A percentile compares a stretch with the other conserved stretches of the same genome.
Conservation (phyloP, 2,888 invertebrate species). For the Drosophila aldrichi region DNA sequence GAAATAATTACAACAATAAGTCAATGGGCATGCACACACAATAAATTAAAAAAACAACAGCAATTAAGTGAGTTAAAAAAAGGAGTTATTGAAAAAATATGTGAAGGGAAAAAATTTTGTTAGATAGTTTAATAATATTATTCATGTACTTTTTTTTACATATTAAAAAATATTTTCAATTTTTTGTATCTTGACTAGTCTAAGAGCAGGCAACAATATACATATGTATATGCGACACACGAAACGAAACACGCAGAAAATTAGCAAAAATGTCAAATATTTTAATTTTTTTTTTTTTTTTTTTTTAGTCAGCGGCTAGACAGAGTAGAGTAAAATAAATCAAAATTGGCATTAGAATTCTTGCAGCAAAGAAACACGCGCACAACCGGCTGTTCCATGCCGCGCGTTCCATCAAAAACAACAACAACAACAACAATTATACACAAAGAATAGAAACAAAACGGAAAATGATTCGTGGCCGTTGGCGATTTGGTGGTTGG, state of each 20-base stretch:
- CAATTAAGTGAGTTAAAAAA: slow-evolving; percentile 16
- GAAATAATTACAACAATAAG: slow-evolving; percentile 71
- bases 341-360: slow-evolving; percentile 6
- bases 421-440: slow-evolving; percentile 5
- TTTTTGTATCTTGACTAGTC: slow-evolving; percentile 54
- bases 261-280: slow-evolving; percentile 23
- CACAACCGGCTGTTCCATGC: slow-evolving; percentile 26
- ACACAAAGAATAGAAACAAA: slow-evolving; percentile 2
- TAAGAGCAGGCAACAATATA: slow-evolving; percentile 59
- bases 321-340: slow-evolving; percentile 2
- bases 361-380: slow-evolving; percentile 27
- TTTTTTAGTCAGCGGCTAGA: slow-evolving; percentile 17
- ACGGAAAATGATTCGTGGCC: slow-evolving; percentile 22
- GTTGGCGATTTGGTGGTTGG: slow-evolving; percentile 60
- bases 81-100: slow-evolving; percentile 42
- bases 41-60: slow-evolving; percentile 18
- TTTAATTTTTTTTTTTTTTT: neutral
- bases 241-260: slow-evolving; percentile 32
- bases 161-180: neutral
- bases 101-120: slow-evolving; percentile 16
- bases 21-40: slow-evolving; percentile 64
- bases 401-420: slow-evolving; percentile 13
- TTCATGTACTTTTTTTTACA: slow-evolving; percentile 21
- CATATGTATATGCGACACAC: slow-evolving; percentile 36
- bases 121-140: slow-evolving; percentile 30